phyloP scores from a whole-genome alignment of 2,888 invertebrate species.

The Microctonus brassicae region DNA sequence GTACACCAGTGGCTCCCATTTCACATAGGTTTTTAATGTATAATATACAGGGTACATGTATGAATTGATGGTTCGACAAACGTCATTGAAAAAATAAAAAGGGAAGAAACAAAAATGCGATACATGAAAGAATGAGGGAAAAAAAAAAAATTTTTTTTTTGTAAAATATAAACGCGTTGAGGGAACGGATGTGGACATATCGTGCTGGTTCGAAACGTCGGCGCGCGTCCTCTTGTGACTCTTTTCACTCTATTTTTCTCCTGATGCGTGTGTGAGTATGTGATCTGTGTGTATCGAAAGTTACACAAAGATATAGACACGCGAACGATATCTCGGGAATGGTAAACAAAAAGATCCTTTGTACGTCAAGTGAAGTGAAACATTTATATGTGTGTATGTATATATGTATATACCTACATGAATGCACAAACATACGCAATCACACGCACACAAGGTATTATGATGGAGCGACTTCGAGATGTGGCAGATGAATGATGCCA shows the following conservation, averaged over 20 bases:
- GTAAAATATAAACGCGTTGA: conserved; percentile 9
- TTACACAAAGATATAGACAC: conserved; percentile 48
- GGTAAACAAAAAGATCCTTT: conserved; percentile 26
- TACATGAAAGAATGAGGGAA: background rate
- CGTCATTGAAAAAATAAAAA: conserved; percentile 9
- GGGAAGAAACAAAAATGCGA: background rate
- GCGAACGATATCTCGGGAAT: conserved; percentile 40
- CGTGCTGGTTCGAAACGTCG: conserved; percentile 35
- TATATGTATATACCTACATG: no score
- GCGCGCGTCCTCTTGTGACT: conserved; percentile 29
- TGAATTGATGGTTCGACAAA: background rate
- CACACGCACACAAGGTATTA: conserved; percentile 27
- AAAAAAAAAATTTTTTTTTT: conserved; percentile 7
- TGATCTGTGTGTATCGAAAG: conserved; percentile 44
- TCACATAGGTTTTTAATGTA: no score
- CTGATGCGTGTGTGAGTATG: background rate
- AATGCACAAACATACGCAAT: background rate
- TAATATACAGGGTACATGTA: background rate
- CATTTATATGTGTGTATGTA: background rate
- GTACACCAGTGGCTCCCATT: conserved; percentile 34
- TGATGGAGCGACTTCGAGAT: conserved; percentile 19
- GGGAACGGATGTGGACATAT: conserved; percentile 50
- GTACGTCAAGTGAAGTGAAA: conserved; percentile 1
- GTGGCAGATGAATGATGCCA: conserved; percentile 13
- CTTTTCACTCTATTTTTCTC: conserved; percentile 28